These are phyloP conservation scores for Polyploca ridens DNA, from an alignment of 2,888 invertebrate species.

Conservation along the genomic window DNA sequence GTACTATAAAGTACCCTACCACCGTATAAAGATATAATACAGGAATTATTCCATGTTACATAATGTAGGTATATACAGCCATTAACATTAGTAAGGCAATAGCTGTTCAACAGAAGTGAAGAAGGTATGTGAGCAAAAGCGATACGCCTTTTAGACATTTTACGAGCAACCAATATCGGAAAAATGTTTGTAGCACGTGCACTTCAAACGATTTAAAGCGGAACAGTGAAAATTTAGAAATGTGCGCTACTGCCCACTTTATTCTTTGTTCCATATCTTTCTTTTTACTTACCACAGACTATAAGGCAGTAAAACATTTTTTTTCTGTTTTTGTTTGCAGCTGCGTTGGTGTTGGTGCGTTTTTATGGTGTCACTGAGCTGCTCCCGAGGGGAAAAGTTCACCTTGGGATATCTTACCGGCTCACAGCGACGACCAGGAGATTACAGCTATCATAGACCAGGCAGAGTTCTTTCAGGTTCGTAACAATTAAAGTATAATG, in stretches of 20 bases:
- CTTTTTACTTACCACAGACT: too few relatives aligned
- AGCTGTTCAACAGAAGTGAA: conserved; percentile 19
- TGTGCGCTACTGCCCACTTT: conserved; percentile 35
- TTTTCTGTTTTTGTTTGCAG: conserved; percentile 51
- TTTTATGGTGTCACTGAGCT: conserved; percentile 47
- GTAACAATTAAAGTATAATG: conserved; percentile 16
- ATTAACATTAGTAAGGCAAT: conserved; percentile 23
- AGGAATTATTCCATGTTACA: too few relatives aligned
- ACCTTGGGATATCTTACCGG: conserved; percentile 94
- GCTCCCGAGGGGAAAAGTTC: conserved; percentile 83
- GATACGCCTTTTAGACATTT: conserved; percentile 48
- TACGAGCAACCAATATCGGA: conserved; percentile 70
- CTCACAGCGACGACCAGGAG: conserved; percentile 90
- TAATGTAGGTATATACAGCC: neutral
- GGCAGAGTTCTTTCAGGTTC: conserved; percentile 85
- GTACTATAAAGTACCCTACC: too few relatives aligned
- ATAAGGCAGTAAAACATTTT: conserved; percentile 1
- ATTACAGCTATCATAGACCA: conserved; percentile 92
- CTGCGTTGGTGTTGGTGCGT: conserved; percentile 66
- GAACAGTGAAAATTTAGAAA: conserved; percentile 33
- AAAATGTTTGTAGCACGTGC: conserved; percentile 73
- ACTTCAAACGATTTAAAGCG: conserved; percentile 46
- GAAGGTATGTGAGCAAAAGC: conserved; percentile 50
- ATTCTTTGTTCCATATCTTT: conserved; percentile 14
- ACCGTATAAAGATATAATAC: too few relatives aligned